phyloP scores from a whole-genome alignment of 1,140 invertebrate species.

The Drosophila willistoni region DNA sequence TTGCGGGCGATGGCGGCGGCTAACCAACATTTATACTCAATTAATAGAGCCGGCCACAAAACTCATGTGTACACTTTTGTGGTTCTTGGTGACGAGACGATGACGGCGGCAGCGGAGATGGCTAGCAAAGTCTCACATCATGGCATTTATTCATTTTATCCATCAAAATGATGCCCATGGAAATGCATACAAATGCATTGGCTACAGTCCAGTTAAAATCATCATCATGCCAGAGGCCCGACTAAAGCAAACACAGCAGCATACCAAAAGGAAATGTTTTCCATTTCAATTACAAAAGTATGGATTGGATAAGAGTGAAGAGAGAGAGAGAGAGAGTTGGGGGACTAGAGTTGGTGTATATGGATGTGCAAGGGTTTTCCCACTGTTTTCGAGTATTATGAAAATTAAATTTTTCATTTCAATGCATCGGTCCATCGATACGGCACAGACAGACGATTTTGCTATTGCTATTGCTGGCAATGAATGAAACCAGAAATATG shows the following conservation, averaged over 20 bases:
- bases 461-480: conserved; percentile 28
- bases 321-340: neutral
- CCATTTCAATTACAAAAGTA: conserved; percentile 78
- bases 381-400: conserved; percentile 72
- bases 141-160: conserved; percentile 62
- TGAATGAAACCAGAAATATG: conserved; percentile 62
- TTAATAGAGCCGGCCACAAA: conserved; percentile 67
- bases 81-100: conserved; percentile 6
- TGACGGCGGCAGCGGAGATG: neutral
- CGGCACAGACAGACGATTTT: conserved; percentile 7
- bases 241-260: conserved; percentile 53
- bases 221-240: conserved; percentile 28
- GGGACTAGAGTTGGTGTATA: neutral
- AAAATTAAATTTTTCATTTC: conserved; percentile 82
- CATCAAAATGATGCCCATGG: conserved; percentile 71
- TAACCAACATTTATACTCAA: conserved; percentile 76
- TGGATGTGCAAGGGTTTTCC: conserved; percentile 30
- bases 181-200: conserved; percentile 51
- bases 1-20: conserved; percentile 22
- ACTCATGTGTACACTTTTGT: conserved; percentile 37
- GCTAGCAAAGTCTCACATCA: conserved; percentile 3
- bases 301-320: neutral
- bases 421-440: conserved; percentile 55
- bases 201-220: conserved; percentile 53
- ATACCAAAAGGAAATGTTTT: conserved; percentile 68